A percentile compares a stretch with the other conserved stretches of the same genome.
These are phyloP conservation scores for Channa maculata DNA, from an alignment of 2,113 vertebrate genomes.

Conservation along the genomic window DNA sequence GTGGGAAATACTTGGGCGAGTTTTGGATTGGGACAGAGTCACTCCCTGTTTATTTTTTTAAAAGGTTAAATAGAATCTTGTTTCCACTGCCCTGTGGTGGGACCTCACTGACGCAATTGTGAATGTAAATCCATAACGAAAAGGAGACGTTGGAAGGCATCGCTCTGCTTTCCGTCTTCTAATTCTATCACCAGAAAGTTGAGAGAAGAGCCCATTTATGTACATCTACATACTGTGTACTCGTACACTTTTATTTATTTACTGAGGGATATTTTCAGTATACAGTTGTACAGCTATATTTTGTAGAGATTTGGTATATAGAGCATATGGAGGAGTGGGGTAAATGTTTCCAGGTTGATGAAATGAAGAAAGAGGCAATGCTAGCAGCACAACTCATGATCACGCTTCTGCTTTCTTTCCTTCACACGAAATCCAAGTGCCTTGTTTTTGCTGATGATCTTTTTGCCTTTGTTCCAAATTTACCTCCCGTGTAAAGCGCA, in stretches of 20 bases:
- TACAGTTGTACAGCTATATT: slow-evolving; percentile 82
- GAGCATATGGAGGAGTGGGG: slow-evolving; percentile 49
- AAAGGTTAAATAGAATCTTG: slow-evolving; percentile 40
- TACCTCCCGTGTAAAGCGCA: slow-evolving; percentile 27
- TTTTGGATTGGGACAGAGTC: slow-evolving; percentile 25
- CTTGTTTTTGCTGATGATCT: slow-evolving; percentile 67
- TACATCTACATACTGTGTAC: slow-evolving; percentile 65
- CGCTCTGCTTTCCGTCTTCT: slow-evolving; percentile 49
- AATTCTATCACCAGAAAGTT: slow-evolving; percentile 55
- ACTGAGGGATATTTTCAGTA: slow-evolving; percentile 82
- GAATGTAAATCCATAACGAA: slow-evolving; percentile 76
- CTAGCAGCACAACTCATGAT: slow-evolving; percentile 59
- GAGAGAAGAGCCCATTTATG: slow-evolving; percentile 60
- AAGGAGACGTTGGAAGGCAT: slow-evolving; percentile 38
- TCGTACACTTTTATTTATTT: slow-evolving; percentile 82
- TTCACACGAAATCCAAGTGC: slow-evolving; percentile 74
- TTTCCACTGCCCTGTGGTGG: slow-evolving; percentile 63
- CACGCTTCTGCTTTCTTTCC: slow-evolving; percentile 61
- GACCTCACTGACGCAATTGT: slow-evolving; percentile 75
- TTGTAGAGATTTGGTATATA: slow-evolving; percentile 81
- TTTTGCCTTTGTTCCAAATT: slow-evolving; percentile 60
- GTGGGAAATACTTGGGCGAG: slow-evolving; percentile 22
- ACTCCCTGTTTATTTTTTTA: slow-evolving; percentile 43
- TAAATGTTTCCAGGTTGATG: slow-evolving; percentile 58
- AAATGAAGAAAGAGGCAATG: slow-evolving; percentile 47